Conservation (phyloP, 37 sponge, comb jelly and placozoan genomes). For the Halisarca cf. caerulea region DNA sequence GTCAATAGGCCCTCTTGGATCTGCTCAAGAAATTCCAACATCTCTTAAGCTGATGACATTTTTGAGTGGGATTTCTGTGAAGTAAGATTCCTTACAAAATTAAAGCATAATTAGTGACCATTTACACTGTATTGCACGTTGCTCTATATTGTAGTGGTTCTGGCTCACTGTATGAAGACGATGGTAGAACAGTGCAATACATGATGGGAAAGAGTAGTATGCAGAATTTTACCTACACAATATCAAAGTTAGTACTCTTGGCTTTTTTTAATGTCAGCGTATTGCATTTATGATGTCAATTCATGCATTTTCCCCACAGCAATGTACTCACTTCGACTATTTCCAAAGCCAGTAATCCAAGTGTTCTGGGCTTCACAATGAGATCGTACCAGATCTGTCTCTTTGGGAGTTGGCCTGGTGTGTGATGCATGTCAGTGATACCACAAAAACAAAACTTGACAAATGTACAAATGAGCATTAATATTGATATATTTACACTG, state of each 20-base stretch:
- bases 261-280: background rate
- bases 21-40: constrained; percentile 54
- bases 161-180: constrained; percentile 59
- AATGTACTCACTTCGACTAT: background rate
- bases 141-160: constrained; percentile 13
- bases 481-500: too few species aligned
- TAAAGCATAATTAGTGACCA: too few species aligned
- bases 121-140: too few species aligned
- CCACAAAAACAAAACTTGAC: too few species aligned
- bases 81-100: constrained; percentile 26
- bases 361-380: background rate
- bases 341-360: background rate
- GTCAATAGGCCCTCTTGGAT: constrained; percentile 54
- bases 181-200: constrained; percentile 52
- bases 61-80: constrained; percentile 28
- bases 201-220: background rate
- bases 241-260: background rate
- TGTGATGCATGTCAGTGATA: too few species aligned
- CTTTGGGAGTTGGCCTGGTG: constrained; percentile 54
- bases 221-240: constrained; percentile 3
- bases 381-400: constrained; percentile 52
- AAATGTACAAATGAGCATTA: too few species aligned
- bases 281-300: too few species aligned
- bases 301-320: background rate
- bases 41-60: constrained; percentile 51